These are phyloP conservation scores for human DNA, from an alignment of 2,113 vertebrate genomes.

Conservation along the genomic window GRCh38 chr19:49073501-49074000, in stretches of 20 bases:
- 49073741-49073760: background rate
- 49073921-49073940: background rate
- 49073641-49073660: background rate
- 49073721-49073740: background rate
- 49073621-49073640: background rate
- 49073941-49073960: background rate
- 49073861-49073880: background rate
- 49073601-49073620: background rate
- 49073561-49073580: background rate
- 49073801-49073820: background rate
- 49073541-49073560: background rate
- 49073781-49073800: background rate
- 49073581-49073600: background rate
- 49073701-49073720: background rate
- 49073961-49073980: background rate
- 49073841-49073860: background rate
- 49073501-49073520: background rate
- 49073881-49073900: background rate
- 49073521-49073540: background rate
- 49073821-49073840: background rate
- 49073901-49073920: background rate
- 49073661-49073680: background rate
- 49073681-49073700: background rate
- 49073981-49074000: slow-evolving; percentile 61
- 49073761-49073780: background rate